Evolutionary conservation across 2,113 vertebrate genomes (phyloP).

Genomic region (Oreocharis arfaki): DNA sequence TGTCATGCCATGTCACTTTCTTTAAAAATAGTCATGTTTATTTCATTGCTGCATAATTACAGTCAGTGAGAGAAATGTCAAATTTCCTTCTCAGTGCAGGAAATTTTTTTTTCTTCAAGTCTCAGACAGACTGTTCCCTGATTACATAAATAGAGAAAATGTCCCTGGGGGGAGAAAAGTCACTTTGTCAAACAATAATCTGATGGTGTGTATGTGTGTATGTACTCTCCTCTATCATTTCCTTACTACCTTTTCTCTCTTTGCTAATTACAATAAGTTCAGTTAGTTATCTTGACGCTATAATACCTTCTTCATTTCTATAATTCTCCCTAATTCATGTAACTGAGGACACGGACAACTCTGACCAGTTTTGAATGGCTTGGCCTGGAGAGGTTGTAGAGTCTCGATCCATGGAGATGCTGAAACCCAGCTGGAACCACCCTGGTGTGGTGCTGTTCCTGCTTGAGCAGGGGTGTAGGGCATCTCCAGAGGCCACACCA

Average conservation of each 20-base stretch:
- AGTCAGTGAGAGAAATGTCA: neutral
- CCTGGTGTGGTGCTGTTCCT: neutral
- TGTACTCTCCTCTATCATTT: neutral
- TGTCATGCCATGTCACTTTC: neutral
- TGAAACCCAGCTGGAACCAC: neutral
- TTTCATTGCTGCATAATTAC: neutral
- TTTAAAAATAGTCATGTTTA: neutral
- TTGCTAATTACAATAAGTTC: neutral
- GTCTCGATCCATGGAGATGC: rapidly evolving
- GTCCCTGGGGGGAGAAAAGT: neutral
- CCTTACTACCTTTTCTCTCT: neutral
- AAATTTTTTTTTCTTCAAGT: neutral
- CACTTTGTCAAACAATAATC: neutral
- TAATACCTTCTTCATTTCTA: neutral
- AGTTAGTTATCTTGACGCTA: neutral
- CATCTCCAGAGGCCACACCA: neutral
- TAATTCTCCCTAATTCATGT: neutral
- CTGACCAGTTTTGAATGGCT: neutral
- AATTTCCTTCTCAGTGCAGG: neutral
- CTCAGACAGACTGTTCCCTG: neutral
- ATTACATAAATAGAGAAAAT: neutral
- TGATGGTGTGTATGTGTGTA: neutral
- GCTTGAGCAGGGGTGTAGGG: neutral
- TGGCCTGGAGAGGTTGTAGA: neutral
- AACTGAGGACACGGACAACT: neutral